Base-by-base conservation (phyloP, 2,113 vertebrate species). In the Donacobius atricapilla region DNA sequence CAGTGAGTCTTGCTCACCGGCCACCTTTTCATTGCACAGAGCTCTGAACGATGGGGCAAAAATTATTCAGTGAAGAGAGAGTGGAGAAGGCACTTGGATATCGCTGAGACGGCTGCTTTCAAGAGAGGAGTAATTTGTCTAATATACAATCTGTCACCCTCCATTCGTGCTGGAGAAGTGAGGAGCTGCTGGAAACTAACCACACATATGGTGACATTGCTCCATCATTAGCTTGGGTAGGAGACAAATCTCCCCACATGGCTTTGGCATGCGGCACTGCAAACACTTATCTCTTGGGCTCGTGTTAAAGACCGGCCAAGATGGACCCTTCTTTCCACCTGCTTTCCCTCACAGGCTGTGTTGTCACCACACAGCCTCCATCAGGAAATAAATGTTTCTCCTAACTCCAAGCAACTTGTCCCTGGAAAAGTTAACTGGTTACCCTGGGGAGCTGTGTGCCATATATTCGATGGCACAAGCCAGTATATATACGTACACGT, bases 121-220 rank as follows among this genome's bases (percentile, higher is more conserved):
- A 13, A 45, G 89, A 93, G 77, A 95, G 50, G 86, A 89, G 87
- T 91, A 91, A 96, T 96, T 96, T 97, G 93, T 95, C 95, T 96
- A 91, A 96, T 96, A 89, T 8, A 93, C 94, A 96, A 96, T 95
- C 95, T 96, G 94, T 95, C 96, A 96, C 94, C 87, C 53, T 95
- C 91, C 65, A 82, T 96, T 91, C 77, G 6, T 69, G 89, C 94
- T 95, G 94, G 85, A 95, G 42, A 89, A 95, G 87, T 85, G 94
- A 96, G 81, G 93, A 97, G 91, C 96, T 96, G 89, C 96, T 95
- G 94, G 96, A 96, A 94, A 56, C 94, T 89, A 96, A 97, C 93
- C 83, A 95, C 94, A 89, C 96, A 97, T 96, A 96, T 96, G 95
- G 96, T 95, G 96, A 96, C 91, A 96, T 76, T 95, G 95, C 96